phyloP scores from a whole-genome alignment of 2,113 vertebrate genomes.

The Coturnix japonica region DNA sequence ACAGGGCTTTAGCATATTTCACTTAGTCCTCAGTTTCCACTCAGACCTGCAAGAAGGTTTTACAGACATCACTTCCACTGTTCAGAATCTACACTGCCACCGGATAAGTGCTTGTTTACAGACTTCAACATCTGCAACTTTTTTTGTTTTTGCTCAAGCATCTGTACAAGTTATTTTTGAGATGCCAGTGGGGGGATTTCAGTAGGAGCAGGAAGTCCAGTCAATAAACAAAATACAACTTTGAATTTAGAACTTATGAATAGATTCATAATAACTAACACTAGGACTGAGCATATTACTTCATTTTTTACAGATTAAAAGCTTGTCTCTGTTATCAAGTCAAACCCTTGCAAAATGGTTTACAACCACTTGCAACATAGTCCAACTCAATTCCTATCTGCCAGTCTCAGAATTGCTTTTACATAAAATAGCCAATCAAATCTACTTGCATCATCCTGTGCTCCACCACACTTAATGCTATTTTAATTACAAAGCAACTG shows the following conservation, averaged over 20 bases:
- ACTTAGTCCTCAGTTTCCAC: too few species aligned
- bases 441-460: background rate
- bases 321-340: background rate
- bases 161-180: background rate
- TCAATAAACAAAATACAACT: background rate
- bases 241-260: background rate
- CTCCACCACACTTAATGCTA: background rate
- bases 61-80: background rate
- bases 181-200: background rate
- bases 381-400: background rate
- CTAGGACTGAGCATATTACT: background rate
- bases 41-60: background rate
- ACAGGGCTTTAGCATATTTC: background rate
- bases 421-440: background rate
- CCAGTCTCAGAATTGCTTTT: background rate
- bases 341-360: background rate
- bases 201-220: background rate
- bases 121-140: background rate
- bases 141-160: too few species aligned
- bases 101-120: background rate
- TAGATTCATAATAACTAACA: background rate
- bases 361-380: background rate
- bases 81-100: background rate
- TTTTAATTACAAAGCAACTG: constrained; percentile 12
- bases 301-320: background rate